Base-by-base conservation (phyloP, 2,888 invertebrate species). In the Candidula unifasciata region DNA sequence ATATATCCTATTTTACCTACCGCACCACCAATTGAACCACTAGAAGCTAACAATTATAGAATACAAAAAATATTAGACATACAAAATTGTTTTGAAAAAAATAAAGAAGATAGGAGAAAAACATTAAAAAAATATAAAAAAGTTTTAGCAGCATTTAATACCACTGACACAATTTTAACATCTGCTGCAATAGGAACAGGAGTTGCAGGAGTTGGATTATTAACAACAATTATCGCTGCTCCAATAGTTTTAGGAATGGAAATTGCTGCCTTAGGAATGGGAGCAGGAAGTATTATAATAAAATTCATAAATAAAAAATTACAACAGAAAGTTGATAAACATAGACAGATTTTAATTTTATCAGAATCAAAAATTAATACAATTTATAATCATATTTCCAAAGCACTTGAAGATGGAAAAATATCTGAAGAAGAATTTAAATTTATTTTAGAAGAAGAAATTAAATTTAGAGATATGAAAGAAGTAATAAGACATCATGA, bases 381-480 rank as follows among this genome's bases (percentile, higher is more conserved):
- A 44, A 74, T 52, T n/a, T 52, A 74, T 27, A 74, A 52, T 74
- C 73, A 74, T 52, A 52, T 74, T 52, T 74, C 73, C 52, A 74
- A 74, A 44, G n/a, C 52, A 74, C 44, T 52, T 52, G 52, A 74
- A 74, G 73, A 52, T 52, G 73, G 73, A 27, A 74, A 1, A 44
- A 74, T 74, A 8, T 74, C 73, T 52, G 73, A 74, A 74, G 73
- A 74, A 74, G 73, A 74, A 52, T 74, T 74, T 52, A 52, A 52
- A 74, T 27, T 52, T 52, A 74, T 74, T 74, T 74, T 74, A 52
- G 73, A 74, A 74, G 60, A 60, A 60, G 73, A 74, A 74, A 74
- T n/a, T 74, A 74, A 74, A 52, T 74, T 52, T 71, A 71, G 44
- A 44, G 71, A 35, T n/a, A 73, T 73, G 73, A 30, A 30, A 52